phyloP scores from a whole-genome alignment of 2,888 invertebrate species.

The Dorcus parallelipipedus region DNA sequence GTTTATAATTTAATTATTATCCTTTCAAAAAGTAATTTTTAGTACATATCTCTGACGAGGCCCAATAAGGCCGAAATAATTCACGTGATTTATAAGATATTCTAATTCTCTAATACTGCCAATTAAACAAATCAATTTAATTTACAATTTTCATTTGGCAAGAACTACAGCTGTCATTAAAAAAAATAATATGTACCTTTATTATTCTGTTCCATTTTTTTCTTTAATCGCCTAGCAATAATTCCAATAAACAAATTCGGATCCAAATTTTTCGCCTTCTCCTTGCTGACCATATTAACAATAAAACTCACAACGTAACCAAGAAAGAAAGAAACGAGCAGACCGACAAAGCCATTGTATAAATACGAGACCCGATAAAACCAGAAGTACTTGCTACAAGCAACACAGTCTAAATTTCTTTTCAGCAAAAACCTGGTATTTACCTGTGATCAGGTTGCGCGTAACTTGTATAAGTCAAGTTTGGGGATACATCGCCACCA shows the following conservation, averaged over 20 bases:
- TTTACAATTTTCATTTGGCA: no score
- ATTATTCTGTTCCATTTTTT: background rate
- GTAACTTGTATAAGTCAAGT: background rate
- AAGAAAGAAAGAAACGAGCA: constrained; percentile 50
- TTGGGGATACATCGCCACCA: constrained; percentile 11
- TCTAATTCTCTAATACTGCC: no score
- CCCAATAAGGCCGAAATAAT: no score
- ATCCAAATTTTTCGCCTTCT: constrained; percentile 21
- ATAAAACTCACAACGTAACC: constrained; percentile 54
- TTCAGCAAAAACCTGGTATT: background rate
- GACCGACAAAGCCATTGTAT: constrained; percentile 64
- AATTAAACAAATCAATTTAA: no score
- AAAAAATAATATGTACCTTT: no score
- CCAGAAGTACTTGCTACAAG: constrained; percentile 56
- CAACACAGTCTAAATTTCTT: constrained; percentile 1
- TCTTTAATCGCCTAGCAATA: constrained; percentile 7
- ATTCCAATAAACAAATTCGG: constrained; percentile 16
- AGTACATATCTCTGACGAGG: no score
- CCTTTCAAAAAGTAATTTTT: no score
- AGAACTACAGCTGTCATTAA: no score
- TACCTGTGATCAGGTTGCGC: background rate
- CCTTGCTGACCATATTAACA: constrained; percentile 11
- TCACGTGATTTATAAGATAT: no score
- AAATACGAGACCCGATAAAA: constrained; percentile 70
- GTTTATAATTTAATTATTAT: no score